Evolutionary conservation across 37 sponge, comb jelly and placozoan species (phyloP).

Genomic region (Halichondria panicea): DNA sequence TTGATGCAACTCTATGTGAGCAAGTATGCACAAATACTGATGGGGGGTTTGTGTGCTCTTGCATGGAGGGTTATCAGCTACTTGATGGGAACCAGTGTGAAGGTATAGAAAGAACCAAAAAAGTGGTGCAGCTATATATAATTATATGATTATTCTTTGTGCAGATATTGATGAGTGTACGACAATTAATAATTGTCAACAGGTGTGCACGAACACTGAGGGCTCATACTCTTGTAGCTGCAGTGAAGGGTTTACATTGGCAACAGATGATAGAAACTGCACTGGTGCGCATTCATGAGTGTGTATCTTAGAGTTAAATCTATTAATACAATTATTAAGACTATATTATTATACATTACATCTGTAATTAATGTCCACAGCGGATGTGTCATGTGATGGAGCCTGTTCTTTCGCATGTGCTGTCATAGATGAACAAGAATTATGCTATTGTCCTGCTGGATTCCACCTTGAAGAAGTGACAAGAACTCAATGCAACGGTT

Average conservation of each 20-base stretch:
- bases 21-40: constrained; percentile 25
- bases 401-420: background rate
- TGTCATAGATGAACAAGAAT: background rate
- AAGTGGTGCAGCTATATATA: background rate
- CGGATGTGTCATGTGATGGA: background rate
- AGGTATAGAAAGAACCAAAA: too few relatives aligned
- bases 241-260: constrained; percentile 25
- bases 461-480: background rate
- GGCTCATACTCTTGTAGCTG: constrained; percentile 53
- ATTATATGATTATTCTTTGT: background rate
- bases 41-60: constrained; percentile 9
- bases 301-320: too few relatives aligned
- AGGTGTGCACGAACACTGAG: constrained; percentile 43
- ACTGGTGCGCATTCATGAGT: constrained; percentile 18
- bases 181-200: constrained; percentile 27
- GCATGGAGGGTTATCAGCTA: constrained; percentile 12
- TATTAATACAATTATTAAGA: too few relatives aligned
- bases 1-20: background rate
- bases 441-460: constrained; percentile 3
- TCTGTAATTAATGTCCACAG: background rate
- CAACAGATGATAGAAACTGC: constrained; percentile 37
- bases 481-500: constrained; percentile 1
- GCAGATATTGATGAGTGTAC: constrained; percentile 59
- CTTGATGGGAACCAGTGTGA: constrained; percentile 8
- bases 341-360: too few relatives aligned